Evolutionary conservation across 2,888 invertebrate genomes (phyloP).

Genomic region (Drosophila mulleri): DNA sequence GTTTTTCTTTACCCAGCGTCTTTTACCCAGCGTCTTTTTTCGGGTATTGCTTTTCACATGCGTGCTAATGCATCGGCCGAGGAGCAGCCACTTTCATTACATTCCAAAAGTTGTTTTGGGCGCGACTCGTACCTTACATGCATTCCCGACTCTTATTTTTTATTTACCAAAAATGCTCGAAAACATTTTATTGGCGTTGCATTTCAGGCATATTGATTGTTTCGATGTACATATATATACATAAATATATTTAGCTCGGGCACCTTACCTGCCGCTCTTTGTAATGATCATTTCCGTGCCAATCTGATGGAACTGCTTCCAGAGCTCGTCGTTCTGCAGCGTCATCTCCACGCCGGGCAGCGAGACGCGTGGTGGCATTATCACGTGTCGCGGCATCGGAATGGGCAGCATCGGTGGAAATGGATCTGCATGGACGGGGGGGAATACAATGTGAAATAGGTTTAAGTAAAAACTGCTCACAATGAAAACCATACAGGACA

Average conservation of each 20-base stretch:
- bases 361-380: slow-evolving; percentile 81
- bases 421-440: slow-evolving; percentile 71
- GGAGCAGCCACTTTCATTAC: slow-evolving; percentile 31
- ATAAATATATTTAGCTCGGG: neutral
- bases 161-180: neutral
- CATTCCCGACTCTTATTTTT: neutral
- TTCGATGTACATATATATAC: too few species aligned
- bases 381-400: slow-evolving; percentile 81
- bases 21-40: neutral
- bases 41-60: slow-evolving; percentile 68
- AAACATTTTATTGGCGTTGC: slow-evolving; percentile 6
- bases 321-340: slow-evolving; percentile 89
- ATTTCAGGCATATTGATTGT: neutral
- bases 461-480: too few species aligned
- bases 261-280: slow-evolving; percentile 90
- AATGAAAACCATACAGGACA: neutral
- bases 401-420: slow-evolving; percentile 83
- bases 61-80: slow-evolving; percentile 64
- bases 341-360: slow-evolving; percentile 86
- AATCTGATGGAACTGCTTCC: slow-evolving; percentile 89
- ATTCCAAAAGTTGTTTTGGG: slow-evolving; percentile 54
- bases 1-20: slow-evolving; percentile 54
- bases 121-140: slow-evolving; percentile 44
- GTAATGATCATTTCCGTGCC: slow-evolving; percentile 93
- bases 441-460: neutral